These are phyloP conservation scores for Polyodon spathula DNA, from an alignment of 2,113 vertebrate genomes.

Conservation along the genomic window DNA sequence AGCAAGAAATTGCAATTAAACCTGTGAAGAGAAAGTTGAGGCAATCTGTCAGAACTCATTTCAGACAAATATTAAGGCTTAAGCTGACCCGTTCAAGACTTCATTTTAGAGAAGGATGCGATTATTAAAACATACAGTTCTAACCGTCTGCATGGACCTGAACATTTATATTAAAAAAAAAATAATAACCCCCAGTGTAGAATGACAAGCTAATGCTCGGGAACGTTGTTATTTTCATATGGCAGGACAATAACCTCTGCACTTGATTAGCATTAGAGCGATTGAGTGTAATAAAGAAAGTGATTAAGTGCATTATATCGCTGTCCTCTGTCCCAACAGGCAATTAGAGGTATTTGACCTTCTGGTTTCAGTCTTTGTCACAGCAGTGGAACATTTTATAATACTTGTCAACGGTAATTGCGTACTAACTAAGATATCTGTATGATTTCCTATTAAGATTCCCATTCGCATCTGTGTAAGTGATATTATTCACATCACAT, in stretches of 20 bases:
- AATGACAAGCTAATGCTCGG: slow-evolving; percentile 37
- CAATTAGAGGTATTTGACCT: slow-evolving; percentile 49
- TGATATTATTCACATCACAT: no score
- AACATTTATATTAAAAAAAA: slow-evolving; percentile 52
- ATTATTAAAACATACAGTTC: slow-evolving; percentile 34
- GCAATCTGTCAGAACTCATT: slow-evolving; percentile 20
- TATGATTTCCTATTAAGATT: no score
- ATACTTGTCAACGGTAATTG: slow-evolving; percentile 15
- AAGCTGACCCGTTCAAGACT: slow-evolving; percentile 21
- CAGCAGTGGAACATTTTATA: slow-evolving; percentile 20
- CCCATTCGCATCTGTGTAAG: no score
- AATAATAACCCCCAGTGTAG: slow-evolving; percentile 43
- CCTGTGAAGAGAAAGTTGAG: slow-evolving; percentile 10
- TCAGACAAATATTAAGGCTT: slow-evolving; percentile 42
- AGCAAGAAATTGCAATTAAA: neutral
- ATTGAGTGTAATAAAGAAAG: slow-evolving; percentile 36
- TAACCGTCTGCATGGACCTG: slow-evolving; percentile 32
- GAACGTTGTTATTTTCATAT: slow-evolving; percentile 47
- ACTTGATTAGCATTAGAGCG: slow-evolving; percentile 26
- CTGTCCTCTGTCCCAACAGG: slow-evolving; percentile 30
- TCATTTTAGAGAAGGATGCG: slow-evolving; percentile 22
- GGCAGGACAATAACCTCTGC: slow-evolving; percentile 38
- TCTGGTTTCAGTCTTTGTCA: slow-evolving; percentile 37
- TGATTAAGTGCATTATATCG: slow-evolving; percentile 34
- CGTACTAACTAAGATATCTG: no score